phyloP scores from a whole-genome alignment of 2,888 invertebrate genomes.

The Diarsia dahlii region DNA sequence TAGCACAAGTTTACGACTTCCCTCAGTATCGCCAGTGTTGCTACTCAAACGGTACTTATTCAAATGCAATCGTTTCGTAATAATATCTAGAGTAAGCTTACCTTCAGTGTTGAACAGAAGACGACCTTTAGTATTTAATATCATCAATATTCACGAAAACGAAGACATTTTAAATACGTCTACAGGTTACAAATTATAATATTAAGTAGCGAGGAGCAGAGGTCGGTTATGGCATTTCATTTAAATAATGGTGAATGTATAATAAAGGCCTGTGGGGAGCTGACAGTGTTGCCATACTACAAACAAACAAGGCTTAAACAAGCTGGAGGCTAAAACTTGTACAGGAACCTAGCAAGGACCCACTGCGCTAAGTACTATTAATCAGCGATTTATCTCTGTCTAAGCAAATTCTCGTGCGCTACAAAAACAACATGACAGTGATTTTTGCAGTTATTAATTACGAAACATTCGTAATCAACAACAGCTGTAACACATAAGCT shows the following conservation, averaged over 20 bases:
- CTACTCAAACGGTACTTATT: background rate
- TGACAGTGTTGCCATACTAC: conserved; percentile 14
- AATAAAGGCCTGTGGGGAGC: conserved; percentile 17
- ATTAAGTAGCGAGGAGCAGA: background rate
- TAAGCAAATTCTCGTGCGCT: no score
- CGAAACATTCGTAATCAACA: background rate
- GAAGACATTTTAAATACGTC: conserved; percentile 19
- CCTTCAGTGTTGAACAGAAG: background rate
- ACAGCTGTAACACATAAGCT: background rate
- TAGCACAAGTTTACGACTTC: conserved; percentile 41
- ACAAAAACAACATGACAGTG: no score
- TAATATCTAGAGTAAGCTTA: background rate
- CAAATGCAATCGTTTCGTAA: conserved; percentile 3
- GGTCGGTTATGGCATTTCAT: conserved; percentile 32
- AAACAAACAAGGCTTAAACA: background rate
- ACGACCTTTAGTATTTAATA: background rate
- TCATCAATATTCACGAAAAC: conserved; percentile 50
- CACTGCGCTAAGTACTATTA: no score
- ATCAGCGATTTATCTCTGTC: no score
- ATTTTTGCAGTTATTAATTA: no score
- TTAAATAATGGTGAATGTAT: conserved; percentile 50
- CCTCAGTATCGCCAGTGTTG: background rate
- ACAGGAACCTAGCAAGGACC: background rate
- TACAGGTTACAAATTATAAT: conserved; percentile 25
- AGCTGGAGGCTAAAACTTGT: background rate